phyloP scores from a whole-genome alignment of 2,113 vertebrate species.

The Aspidoscelis tigris region DNA sequence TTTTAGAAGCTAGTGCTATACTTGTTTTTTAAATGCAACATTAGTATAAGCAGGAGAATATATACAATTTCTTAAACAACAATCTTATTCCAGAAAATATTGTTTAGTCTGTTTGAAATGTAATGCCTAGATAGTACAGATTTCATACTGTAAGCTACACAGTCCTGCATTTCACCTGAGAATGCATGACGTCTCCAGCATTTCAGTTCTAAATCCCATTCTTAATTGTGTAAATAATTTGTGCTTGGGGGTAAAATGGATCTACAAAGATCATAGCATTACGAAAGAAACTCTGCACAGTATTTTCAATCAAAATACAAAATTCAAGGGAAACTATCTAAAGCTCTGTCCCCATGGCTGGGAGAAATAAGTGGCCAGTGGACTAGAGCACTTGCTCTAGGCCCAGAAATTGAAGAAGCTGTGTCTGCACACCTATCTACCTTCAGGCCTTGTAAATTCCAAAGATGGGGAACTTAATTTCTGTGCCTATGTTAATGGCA shows the following conservation, averaged over 20 bases:
- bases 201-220: slow-evolving; percentile 23
- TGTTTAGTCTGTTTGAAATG: slow-evolving; percentile 44
- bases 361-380: too few species aligned
- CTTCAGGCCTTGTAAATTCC: too few species aligned
- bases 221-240: not conserved
- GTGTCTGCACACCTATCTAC: too few species aligned
- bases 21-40: slow-evolving; percentile 21
- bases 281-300: not conserved
- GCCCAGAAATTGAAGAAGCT: too few species aligned
- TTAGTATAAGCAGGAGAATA: slow-evolving; percentile 26
- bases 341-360: too few species aligned
- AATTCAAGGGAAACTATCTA: too few species aligned
- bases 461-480: too few species aligned
- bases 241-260: not conserved
- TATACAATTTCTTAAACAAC: slow-evolving; percentile 48
- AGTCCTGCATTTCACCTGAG: slow-evolving; percentile 25
- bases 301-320: slow-evolving; percentile 3
- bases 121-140: slow-evolving; percentile 38
- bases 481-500: too few species aligned
- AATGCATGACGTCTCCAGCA: slow-evolving; percentile 24
- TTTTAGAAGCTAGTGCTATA: slow-evolving; percentile 36
- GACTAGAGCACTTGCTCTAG: too few species aligned
- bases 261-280: too few species aligned
- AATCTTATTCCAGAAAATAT: slow-evolving; percentile 24
- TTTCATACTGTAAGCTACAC: slow-evolving; percentile 43